These are phyloP conservation scores for Crocuta crocuta DNA, from an alignment of 2,113 vertebrate species.

Conservation along the genomic window DNA sequence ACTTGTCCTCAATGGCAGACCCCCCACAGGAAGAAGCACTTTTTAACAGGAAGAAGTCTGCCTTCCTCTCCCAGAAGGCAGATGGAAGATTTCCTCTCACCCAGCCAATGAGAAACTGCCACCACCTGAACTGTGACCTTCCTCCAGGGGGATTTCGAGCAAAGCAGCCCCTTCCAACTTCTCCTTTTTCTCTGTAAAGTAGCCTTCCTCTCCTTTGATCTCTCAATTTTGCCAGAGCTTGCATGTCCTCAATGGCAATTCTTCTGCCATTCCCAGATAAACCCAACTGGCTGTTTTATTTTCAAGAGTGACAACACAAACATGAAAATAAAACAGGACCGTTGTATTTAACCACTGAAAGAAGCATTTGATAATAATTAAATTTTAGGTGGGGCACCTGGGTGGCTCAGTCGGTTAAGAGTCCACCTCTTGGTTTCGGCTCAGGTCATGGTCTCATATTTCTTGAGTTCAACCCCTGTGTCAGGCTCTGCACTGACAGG, in stretches of 20 bases:
- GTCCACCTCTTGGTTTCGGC: too few species aligned
- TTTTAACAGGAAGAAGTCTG: neutral
- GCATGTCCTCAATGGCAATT: neutral
- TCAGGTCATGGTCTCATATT: too few species aligned
- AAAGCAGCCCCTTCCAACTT: neutral
- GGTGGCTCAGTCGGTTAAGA: too few species aligned
- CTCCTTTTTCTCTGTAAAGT: neutral
- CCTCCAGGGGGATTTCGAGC: neutral
- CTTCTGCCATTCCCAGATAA: neutral
- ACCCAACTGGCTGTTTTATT: neutral
- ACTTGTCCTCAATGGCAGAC: neutral
- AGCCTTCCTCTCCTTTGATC: neutral
- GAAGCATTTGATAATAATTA: conserved; percentile 19
- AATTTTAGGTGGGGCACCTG: neutral
- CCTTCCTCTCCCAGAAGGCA: neutral
- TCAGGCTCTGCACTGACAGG: too few species aligned
- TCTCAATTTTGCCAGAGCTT: neutral
- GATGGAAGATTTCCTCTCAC: neutral
- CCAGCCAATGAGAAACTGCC: neutral
- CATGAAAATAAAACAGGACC: conserved; percentile 45
- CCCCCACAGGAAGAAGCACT: neutral
- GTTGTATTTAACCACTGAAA: neutral
- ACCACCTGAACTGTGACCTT: neutral
- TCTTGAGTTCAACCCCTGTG: too few species aligned
- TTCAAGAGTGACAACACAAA: neutral